Evolutionary conservation across 2,797 vertebrate species (phyloP), one percentile per base, ranked within the genome.

Genomic region (Alcedo quadribrachys): DNA sequence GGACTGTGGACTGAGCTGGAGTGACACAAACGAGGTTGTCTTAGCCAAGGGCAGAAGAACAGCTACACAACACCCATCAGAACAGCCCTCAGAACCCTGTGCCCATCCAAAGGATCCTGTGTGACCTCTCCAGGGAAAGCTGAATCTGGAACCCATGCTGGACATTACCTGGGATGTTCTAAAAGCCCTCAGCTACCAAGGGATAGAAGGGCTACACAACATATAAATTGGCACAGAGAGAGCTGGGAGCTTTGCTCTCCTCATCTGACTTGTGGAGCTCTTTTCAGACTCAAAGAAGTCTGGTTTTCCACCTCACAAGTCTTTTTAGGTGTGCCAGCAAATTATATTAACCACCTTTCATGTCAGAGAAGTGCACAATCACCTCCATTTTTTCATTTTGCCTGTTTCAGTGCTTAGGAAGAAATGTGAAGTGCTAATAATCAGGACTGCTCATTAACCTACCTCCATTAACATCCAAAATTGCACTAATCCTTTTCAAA

Each of bases 401-500:
- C 66, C 66, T 89, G 43, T 91, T 94, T 81, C 13, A 13, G 51
- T 42, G 30, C 51, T 78, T 62, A 45, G 22, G 87, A 85, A 91
- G 69, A 91, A 74, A 51, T 48, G 50, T 89, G 65, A 90, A 91
- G 75, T 0, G 0, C 66, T 90, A 71, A 74, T 87, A 89, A 89
- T 65, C 62, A 91, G 46, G 46, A 48, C 54, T 91, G 25, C 46
- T 89, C 53, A 89, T 93, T 92, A 88, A 77, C 48, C 58, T 43
- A 58, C 33, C 76, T 33, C 58, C 35, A 91, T 90, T 93, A 91
- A 82, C 75, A 89, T 77, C 32, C 51, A 58, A 86, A 93, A 94
- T 53, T 92, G 58, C 75, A 78, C 43, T 51, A 79, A 89, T 85
- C 69, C 46, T 84, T 89, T 89, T 85, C 83, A 93, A 92, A 90